phyloP scores from a whole-genome alignment of 2,888 invertebrate genomes.

The Dynastes maya region DNA sequence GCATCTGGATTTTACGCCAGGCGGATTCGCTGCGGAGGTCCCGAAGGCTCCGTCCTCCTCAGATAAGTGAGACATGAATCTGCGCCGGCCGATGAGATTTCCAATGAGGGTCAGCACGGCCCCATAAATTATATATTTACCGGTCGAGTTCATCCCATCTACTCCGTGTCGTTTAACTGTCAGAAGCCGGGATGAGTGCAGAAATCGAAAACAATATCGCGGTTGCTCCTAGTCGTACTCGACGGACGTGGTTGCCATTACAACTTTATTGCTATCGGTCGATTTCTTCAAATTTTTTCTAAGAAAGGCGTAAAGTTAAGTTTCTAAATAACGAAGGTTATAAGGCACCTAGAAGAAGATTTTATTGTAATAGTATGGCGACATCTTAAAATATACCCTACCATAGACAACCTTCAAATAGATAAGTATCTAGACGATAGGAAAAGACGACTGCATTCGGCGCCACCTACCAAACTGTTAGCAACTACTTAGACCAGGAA shows the following conservation, averaged over 20 bases:
- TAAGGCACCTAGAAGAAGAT: too few species aligned
- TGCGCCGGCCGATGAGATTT: constrained; percentile 64
- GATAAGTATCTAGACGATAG: too few species aligned
- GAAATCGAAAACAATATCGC: constrained; percentile 56
- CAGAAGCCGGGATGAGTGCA: constrained; percentile 40
- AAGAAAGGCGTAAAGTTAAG: not conserved
- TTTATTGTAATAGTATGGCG: too few species aligned
- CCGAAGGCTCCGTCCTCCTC: constrained; percentile 45
- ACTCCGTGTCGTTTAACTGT: constrained; percentile 58
- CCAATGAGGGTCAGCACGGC: constrained; percentile 62
- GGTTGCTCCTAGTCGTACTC: constrained; percentile 19
- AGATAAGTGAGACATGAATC: constrained; percentile 66
- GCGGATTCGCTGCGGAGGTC: constrained; percentile 59
- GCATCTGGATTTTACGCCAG: constrained; percentile 55
- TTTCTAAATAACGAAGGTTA: too few species aligned
- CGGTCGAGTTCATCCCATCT: constrained; percentile 66
- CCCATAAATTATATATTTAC: constrained; percentile 68
- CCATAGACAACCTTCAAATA: too few species aligned
- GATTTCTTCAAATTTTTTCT: not conserved
- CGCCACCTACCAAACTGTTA: too few species aligned
- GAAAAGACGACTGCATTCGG: too few species aligned
- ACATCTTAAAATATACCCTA: too few species aligned
- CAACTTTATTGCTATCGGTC: not conserved
- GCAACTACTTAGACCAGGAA: too few species aligned
- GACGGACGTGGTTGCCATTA: constrained; percentile 3